These are phyloP conservation scores for Synaphobranchus kaupii DNA, from an alignment of 2,797 vertebrate species.

Conservation along the genomic window DNA sequence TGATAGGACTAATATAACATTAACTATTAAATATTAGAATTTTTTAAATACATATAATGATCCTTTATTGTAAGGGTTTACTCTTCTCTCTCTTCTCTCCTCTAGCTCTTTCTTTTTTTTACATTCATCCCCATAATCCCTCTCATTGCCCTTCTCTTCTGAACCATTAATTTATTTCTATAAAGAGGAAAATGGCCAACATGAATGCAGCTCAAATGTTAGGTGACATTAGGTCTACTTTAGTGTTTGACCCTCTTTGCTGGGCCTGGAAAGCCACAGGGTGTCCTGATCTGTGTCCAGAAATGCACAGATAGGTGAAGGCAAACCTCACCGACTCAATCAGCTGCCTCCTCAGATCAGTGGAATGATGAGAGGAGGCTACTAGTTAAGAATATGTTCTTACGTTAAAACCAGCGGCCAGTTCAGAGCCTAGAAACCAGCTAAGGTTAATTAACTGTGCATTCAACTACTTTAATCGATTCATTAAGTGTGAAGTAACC, in stretches of 20 bases:
- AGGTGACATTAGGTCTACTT: neutral
- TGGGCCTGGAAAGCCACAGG: neutral
- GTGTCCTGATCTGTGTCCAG: neutral
- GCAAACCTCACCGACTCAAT: neutral
- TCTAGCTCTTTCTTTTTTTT: too few species aligned
- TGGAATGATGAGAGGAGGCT: neutral
- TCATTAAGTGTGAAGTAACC: neutral
- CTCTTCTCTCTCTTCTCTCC: too few species aligned
- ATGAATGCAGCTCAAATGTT: neutral
- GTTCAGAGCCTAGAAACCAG: neutral
- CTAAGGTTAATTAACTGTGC: neutral
- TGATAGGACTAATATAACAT: too few species aligned
- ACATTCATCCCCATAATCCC: neutral
- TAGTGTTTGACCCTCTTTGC: neutral
- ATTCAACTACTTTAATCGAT: neutral
- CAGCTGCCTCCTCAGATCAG: neutral
- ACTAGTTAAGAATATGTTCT: neutral
- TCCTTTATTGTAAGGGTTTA: too few species aligned
- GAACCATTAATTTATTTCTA: neutral
- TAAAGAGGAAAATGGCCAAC: neutral
- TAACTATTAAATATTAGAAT: too few species aligned
- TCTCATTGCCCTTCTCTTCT: neutral
- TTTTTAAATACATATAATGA: too few species aligned
- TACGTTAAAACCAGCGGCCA: neutral
- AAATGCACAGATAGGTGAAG: neutral